phyloP scores from a whole-genome alignment of 2,888 invertebrate species.

The Altica lythri region DNA sequence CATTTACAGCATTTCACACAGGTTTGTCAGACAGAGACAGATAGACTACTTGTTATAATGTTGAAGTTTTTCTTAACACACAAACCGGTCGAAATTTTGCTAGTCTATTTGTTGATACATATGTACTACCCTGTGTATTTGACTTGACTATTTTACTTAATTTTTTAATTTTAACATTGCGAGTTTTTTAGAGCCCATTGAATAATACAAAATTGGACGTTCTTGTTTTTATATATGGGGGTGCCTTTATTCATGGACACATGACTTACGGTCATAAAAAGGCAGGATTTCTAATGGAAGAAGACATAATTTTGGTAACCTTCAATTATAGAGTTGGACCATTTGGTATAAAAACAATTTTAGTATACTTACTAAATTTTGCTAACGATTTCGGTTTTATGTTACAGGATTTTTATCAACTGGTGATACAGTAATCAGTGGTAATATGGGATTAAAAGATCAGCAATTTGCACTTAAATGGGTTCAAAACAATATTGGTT shows the following conservation, averaged over 20 bases:
- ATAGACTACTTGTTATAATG: too few species aligned
- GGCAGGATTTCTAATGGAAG: conserved; percentile 40
- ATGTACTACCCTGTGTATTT: too few species aligned
- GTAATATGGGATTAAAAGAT: conserved; percentile 36
- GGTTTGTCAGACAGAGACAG: too few species aligned
- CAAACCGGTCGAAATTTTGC: too few species aligned
- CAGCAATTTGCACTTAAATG: conserved; percentile 29
- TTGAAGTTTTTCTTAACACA: too few species aligned
- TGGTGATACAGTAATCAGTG: conserved; percentile 34
- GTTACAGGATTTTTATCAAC: conserved; percentile 40
- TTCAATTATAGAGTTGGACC: conserved; percentile 43
- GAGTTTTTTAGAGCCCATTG: conserved; percentile 23
- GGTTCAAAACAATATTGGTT: conserved; percentile 25
- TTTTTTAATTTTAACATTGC: too few species aligned
- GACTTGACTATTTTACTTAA: too few species aligned
- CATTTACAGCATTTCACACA: too few species aligned
- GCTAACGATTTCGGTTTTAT: neutral
- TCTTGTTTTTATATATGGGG: conserved; percentile 42
- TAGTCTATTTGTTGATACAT: too few species aligned
- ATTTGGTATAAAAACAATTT: conserved; percentile 36
- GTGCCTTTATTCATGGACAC: conserved; percentile 38
- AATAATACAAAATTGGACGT: conserved; percentile 32
- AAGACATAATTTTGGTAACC: conserved; percentile 39
- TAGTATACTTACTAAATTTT: neutral
- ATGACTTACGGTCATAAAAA: conserved; percentile 22